phyloP scores from a whole-genome alignment of 2,113 vertebrate species.

The Hoplias malabaricus region DNA sequence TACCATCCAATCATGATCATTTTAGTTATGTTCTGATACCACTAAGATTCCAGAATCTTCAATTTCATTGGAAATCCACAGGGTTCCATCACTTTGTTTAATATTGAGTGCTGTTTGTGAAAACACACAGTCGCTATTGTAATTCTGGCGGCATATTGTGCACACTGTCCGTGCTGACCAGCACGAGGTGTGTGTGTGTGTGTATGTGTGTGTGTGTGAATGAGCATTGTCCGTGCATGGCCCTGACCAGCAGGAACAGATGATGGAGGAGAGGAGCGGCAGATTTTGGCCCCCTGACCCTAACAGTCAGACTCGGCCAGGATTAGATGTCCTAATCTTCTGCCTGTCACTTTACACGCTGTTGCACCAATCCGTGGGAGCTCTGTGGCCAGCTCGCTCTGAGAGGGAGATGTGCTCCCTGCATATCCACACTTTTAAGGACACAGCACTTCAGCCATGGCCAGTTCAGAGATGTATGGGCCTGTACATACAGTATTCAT shows the following conservation, averaged over 20 bases:
- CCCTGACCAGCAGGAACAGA: slow-evolving; percentile 77
- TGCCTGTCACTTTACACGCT: slow-evolving; percentile 77
- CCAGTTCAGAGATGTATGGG: not conserved
- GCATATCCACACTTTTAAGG: slow-evolving; percentile 1
- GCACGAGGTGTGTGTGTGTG: slow-evolving; percentile 23
- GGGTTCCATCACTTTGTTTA: not conserved
- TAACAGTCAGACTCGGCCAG: slow-evolving; percentile 71
- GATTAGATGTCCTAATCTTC: slow-evolving; percentile 80
- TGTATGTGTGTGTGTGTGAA: slow-evolving; percentile 42
- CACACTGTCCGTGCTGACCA: slow-evolving; percentile 1
- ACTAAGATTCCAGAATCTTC: too few relatives aligned
- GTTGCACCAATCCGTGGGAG: slow-evolving; percentile 65
- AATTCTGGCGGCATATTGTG: slow-evolving; percentile 8
- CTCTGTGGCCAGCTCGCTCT: slow-evolving; percentile 55
- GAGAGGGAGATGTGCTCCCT: slow-evolving; percentile 12
- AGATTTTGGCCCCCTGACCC: slow-evolving; percentile 72
- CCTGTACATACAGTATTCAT: too few relatives aligned
- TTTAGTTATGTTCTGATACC: too few relatives aligned
- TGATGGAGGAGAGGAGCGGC: slow-evolving; percentile 53
- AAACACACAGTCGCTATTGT: not conserved
- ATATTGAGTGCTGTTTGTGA: not conserved
- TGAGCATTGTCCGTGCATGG: slow-evolving; percentile 46
- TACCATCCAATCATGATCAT: too few relatives aligned
- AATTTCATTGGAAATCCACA: not conserved
- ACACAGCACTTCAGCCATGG: not conserved